A percentile compares a stretch with the other conserved stretches of the same genome.
phyloP scores from a whole-genome alignment of 2,888 invertebrate genomes.

The Tipula vernalis region DNA sequence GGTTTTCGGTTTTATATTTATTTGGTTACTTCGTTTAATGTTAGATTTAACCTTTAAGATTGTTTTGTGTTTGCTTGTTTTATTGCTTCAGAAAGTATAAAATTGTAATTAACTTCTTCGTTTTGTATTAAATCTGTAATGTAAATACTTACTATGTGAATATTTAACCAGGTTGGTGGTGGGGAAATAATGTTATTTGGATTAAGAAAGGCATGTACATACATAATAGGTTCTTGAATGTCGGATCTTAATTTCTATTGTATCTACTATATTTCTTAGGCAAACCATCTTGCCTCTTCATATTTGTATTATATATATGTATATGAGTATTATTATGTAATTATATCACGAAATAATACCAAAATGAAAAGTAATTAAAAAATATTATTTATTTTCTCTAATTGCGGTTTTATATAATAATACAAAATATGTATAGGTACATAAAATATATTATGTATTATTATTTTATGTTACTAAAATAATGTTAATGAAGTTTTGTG shows the following conservation, averaged over 20 bases:
- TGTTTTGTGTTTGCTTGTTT: not conserved
- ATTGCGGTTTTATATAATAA: not conserved
- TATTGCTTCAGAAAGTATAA: not conserved
- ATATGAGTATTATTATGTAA: not conserved
- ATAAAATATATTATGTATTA: not conserved
- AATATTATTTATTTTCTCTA: not conserved
- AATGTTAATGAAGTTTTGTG: not conserved
- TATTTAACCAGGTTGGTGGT: not conserved
- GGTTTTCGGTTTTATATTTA: not conserved
- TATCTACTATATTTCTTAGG: not conserved
- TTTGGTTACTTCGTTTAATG: not conserved
- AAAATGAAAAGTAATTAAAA: not conserved
- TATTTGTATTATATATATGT: not conserved
- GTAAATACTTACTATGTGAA: not conserved
- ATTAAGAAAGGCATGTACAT: not conserved
- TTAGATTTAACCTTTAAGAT: not conserved
- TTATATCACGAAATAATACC: not conserved
- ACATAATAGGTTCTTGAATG: not conserved
- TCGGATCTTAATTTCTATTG: not conserved
- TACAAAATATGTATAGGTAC: not conserved
- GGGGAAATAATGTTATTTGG: not conserved
- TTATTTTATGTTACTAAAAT: not conserved
- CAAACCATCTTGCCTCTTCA: not conserved
- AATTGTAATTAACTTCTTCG: not conserved
- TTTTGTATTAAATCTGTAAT: not conserved